Base-by-base conservation (phyloP, 2,113 vertebrate genomes). In the Scartelaos histophorus region DNA sequence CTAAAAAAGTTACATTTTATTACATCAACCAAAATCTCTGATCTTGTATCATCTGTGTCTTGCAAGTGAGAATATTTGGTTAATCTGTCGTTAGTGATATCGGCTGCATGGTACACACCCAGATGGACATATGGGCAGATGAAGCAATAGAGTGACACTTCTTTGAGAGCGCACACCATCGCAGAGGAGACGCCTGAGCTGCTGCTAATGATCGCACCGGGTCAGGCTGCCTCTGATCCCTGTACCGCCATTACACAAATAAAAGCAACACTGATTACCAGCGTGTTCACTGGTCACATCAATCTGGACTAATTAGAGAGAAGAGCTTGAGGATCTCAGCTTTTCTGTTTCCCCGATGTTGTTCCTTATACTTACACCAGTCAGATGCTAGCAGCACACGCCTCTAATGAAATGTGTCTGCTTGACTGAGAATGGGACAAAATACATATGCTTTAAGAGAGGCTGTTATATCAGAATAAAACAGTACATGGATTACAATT, bases 181-280 rank as follows among this genome's bases (percentile, higher is more conserved):
- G 62, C 74, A 81, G 71, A 83, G 53, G 69, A 76, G 76, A 53
- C 69, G 72, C 35, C 24, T 81, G 66, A 71, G 73, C 75, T 75
- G 86, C 72, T 79, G 84, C 84, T 92, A 90, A 93, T 87, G 88
- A 93, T 87, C 87, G 87, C 82, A 84, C 84, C 76, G 88, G 89
- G 90, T 90, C 88, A 92, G 85, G 67, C 82, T 82, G 82, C 81
- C 76, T 72, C 73, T 85, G 80, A 90, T 92, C 89, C 85, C 88
- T 83, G 82, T 89, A 86, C 88, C 76, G 76, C 84, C 82, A 90
- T 91, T 90, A 90, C 82, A 89, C 88, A 90, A 91, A 92, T 88
- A 90, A 90, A 90, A 92, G 88, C 88, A 90, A 90, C 87, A 86
- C 88, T 90, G 87, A 92, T 92, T 90, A 91, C 89, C 86, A 77